phyloP scores from a whole-genome alignment of 2,113 vertebrate genomes.

The Chlorocebus sabaeus region DNA sequence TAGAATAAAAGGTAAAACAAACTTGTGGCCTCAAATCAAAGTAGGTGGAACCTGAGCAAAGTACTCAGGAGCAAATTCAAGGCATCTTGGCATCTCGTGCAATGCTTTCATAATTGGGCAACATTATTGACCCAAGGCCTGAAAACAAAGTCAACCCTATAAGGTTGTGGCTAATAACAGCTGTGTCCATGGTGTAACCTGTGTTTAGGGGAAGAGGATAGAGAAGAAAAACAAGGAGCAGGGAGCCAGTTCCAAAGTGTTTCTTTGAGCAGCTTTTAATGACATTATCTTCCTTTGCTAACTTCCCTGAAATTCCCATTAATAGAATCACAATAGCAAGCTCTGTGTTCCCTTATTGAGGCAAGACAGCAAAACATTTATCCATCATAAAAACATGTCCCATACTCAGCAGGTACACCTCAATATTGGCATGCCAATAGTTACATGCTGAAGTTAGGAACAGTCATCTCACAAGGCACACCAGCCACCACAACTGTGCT shows the following conservation, averaged over 20 bases:
- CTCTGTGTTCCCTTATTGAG: background rate
- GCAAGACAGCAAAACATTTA: background rate
- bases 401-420: background rate
- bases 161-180: background rate
- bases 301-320: background rate
- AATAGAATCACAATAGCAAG: background rate
- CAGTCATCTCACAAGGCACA: background rate
- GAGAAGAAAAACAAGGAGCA: background rate
- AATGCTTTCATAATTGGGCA: background rate
- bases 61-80: background rate
- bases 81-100: background rate
- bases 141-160: background rate
- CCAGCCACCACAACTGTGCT: too few species aligned
- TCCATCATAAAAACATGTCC: background rate
- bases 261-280: background rate
- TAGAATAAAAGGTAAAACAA: conserved; percentile 15
- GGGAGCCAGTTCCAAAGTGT: accelerated
- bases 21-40: background rate
- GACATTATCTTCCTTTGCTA: background rate
- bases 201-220: background rate
- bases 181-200: background rate
- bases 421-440: background rate
- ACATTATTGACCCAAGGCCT: background rate
- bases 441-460: background rate
- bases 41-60: background rate